phyloP scores from a whole-genome alignment of 2,113 vertebrate genomes.

The Loxodonta africana region DNA sequence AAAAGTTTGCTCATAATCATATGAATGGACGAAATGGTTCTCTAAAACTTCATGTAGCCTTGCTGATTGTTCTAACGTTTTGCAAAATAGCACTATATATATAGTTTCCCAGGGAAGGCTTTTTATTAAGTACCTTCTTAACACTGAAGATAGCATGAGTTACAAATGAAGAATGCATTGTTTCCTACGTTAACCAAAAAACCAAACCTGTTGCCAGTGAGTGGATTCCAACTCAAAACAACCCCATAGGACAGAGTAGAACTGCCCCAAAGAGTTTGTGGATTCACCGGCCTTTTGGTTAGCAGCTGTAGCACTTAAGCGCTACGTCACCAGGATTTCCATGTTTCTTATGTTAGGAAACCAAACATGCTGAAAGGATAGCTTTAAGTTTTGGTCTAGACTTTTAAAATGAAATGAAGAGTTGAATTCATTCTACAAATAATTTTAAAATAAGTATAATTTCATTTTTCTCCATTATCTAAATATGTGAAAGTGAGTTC shows the following conservation, averaged over 20 bases:
- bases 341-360: neutral
- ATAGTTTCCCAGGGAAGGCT: neutral
- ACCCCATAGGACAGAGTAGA: neutral
- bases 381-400: slow-evolving; percentile 9
- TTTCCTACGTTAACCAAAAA: neutral
- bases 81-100: neutral
- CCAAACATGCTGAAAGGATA: neutral
- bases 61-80: neutral
- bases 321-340: too few relatives aligned
- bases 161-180: neutral
- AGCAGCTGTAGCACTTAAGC: neutral
- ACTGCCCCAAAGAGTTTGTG: neutral
- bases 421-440: neutral
- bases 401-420: neutral
- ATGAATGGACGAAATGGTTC: neutral
- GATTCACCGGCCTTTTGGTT: neutral
- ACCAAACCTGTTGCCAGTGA: neutral
- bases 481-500: neutral
- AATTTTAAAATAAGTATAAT: slow-evolving; percentile 9
- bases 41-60: neutral
- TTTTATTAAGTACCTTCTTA: slow-evolving; percentile 28
- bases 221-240: neutral
- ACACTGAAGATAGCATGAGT: neutral
- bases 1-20: neutral
- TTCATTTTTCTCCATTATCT: neutral